Conservation (phyloP, 2,888 invertebrate genomes). For the Cephus pygmeus region DNA sequence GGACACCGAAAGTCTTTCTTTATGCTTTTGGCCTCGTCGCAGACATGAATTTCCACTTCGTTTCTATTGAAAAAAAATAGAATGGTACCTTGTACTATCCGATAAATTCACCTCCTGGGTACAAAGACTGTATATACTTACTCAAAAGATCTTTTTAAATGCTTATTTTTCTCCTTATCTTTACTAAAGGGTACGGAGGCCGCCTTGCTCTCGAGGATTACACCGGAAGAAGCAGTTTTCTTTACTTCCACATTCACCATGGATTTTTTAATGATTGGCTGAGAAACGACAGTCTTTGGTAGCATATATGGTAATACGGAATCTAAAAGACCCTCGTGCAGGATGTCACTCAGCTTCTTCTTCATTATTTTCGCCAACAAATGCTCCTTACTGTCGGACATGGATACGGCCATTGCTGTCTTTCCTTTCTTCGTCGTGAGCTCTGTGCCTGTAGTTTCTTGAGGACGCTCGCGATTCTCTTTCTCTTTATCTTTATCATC, state of each 20-base stretch:
- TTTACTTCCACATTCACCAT: slow-evolving; percentile 65
- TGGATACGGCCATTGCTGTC: slow-evolving; percentile 17
- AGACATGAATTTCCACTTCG: slow-evolving; percentile 94
- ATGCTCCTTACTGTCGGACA: slow-evolving; percentile 38
- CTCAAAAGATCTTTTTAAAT: slow-evolving; percentile 51
- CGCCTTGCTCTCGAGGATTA: slow-evolving; percentile 36
- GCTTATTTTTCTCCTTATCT: slow-evolving; percentile 48
- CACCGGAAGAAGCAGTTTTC: slow-evolving; percentile 66
- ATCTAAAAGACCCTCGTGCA: slow-evolving; percentile 85
- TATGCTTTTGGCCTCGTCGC: slow-evolving; percentile 91
- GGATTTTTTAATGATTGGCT: slow-evolving; percentile 70
- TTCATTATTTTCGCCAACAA: slow-evolving; percentile 55
- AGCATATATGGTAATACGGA: slow-evolving; percentile 83
- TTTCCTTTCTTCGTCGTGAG: slow-evolving; percentile 24
- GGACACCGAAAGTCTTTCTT: slow-evolving; percentile 92
- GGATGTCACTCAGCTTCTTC: slow-evolving; percentile 71
- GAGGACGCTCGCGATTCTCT: not conserved
- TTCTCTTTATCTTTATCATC: slow-evolving; percentile 11
- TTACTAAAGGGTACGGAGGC: slow-evolving; percentile 23
- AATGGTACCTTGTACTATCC: not conserved
- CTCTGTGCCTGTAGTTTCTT: slow-evolving; percentile 16
- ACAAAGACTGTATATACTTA: slow-evolving; percentile 31
- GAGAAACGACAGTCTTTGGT: slow-evolving; percentile 71
- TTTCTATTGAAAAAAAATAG: slow-evolving; percentile 69
- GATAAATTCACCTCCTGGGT: not conserved